Evolutionary conservation across 1,140 invertebrate genomes (phyloP), one percentile per base, ranked within the genome.

Genomic region (Phortica variegata): DNA sequence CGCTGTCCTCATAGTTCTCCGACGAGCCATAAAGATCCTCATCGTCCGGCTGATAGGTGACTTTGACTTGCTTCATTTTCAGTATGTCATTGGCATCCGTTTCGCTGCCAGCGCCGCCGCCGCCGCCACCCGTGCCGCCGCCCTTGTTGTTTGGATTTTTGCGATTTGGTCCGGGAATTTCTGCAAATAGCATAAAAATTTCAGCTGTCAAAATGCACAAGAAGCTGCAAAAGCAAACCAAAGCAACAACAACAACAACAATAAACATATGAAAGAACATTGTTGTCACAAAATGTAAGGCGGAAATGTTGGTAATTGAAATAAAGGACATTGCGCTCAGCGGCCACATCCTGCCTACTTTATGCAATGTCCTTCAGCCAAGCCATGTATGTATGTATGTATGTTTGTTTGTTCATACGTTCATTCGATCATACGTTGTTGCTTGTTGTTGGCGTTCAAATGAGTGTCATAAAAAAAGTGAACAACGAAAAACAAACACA

Each of bases 151-250:
- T 61, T 44, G 61, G 57, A 56, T 54, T 72, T 71, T 73, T 72
- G 56, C 76, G 66, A 49, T 78, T 81, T 45, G 80, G 79, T 39
- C 79, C 80, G 29, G 80, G 80, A 49, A 82, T 82, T 75, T 82
- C 80, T 82, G 62, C 21, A 45, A 5, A 49, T n/a, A n/a, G 20
- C 1, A 47, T 42, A 18, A 36, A 36, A n/a, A 36, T 36, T n/a
- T n/a, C n/a, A n/a, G n/a, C n/a, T n/a, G n/a, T n/a, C 5, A 36
- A 36, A n/a, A 36, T 36, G 33, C 6, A 36, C 6, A 36, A 36
- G n/a, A 36, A 36, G 33, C 5, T 8, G 10, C 17, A 49, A 49
- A 31, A 43, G 13, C 29, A 39, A 39, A 52, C 38, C 47, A 49
- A 49, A 39, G 56, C 46, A 52, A 52, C 44, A 12, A 17, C 32